These are phyloP conservation scores for Cephus rjabovi DNA, from an alignment of 2,888 invertebrate species.

Conservation along the genomic window DNA sequence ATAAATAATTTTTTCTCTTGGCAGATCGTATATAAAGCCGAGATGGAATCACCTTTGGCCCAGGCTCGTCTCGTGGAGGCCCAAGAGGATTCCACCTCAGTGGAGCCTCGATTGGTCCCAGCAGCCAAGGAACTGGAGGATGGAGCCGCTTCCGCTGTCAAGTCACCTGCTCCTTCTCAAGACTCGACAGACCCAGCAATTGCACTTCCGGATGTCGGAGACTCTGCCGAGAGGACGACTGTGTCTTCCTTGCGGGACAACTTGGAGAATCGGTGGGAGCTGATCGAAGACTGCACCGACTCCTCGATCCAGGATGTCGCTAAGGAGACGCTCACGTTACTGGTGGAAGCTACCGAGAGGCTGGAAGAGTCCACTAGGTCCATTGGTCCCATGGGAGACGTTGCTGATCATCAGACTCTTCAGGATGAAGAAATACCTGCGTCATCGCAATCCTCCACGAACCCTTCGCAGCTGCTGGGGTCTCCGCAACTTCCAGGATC, in stretches of 20 bases:
- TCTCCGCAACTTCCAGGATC: not conserved
- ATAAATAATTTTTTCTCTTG: constrained; percentile 12
- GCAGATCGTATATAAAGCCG: constrained; percentile 39
- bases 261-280: not conserved
- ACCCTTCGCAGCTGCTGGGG: not conserved
- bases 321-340: not conserved
- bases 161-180: not conserved
- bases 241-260: not conserved
- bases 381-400: not conserved
- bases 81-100: constrained; percentile 53
- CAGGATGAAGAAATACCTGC: not conserved
- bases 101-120: constrained; percentile 10
- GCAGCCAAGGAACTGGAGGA: not conserved
- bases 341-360: not conserved
- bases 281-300: not conserved
- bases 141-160: not conserved
- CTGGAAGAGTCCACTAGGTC: not conserved
- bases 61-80: constrained; percentile 39
- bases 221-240: not conserved
- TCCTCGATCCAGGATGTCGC: not conserved
- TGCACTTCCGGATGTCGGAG: not conserved
- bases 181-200: not conserved
- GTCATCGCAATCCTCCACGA: not conserved
- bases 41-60: constrained; percentile 59
- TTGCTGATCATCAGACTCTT: not conserved